Evolutionary conservation across 2,113 vertebrate species (phyloP).

Genomic region (Piaya cayana): DNA sequence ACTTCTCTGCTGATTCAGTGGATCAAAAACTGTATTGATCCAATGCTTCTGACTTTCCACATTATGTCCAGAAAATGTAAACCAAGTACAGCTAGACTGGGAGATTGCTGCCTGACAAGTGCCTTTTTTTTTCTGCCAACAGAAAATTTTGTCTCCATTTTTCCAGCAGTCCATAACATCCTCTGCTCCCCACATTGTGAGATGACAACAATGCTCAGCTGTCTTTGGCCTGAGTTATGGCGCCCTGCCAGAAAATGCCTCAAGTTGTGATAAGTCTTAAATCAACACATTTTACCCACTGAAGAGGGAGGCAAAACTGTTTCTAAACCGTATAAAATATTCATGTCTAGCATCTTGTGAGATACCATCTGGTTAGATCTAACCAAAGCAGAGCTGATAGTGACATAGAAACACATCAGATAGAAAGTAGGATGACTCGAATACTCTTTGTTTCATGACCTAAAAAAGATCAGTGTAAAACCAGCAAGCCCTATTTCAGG

Average conservation of each 20-base stretch:
- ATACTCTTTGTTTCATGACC: not conserved
- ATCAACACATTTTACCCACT: conserved; percentile 37
- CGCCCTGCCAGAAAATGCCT: not conserved
- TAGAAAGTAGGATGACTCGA: not conserved
- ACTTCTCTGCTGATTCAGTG: not conserved
- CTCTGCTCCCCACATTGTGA: not conserved
- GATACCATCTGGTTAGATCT: conserved; percentile 57
- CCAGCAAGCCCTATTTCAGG: not conserved
- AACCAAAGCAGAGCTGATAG: conserved; percentile 21
- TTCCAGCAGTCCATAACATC: not conserved
- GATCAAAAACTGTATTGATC: conserved; percentile 8
- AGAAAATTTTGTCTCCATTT: conserved; percentile 36
- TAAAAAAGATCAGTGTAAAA: not conserved
- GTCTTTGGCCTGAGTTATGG: conserved; percentile 28
- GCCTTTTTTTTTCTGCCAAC: not conserved
- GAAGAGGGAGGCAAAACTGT: conserved; percentile 31
- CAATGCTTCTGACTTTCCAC: not conserved
- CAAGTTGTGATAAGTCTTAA: conserved; percentile 44
- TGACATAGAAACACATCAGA: not conserved
- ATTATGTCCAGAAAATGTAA: not conserved
- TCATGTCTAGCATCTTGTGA: conserved; percentile 58
- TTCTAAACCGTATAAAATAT: conserved; percentile 57
- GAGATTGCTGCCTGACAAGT: conserved; percentile 2
- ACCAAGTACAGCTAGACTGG: not conserved
- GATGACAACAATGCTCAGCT: conserved; percentile 50